A percentile compares a stretch with the other conserved stretches of the same genome.
Conservation (phyloP, 2,888 invertebrate genomes). For the Epinotia demarniana region DNA sequence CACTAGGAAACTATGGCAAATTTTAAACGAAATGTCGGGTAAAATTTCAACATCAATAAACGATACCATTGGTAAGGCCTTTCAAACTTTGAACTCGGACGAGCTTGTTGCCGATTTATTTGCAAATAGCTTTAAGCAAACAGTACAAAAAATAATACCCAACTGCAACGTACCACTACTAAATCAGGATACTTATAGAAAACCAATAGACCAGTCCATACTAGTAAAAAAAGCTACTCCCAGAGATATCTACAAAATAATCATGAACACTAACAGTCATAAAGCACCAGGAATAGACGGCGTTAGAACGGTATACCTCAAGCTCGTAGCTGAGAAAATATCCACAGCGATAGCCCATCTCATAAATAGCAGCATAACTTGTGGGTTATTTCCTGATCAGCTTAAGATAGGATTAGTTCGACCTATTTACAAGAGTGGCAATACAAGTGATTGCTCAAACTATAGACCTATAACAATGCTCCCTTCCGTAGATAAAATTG, state of each 20-base stretch:
- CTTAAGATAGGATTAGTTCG: too few relatives aligned
- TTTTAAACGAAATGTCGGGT: conserved; percentile 6
- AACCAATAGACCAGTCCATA: background rate
- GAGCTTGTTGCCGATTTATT: background rate
- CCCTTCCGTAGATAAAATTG: too few relatives aligned
- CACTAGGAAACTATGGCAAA: conserved; percentile 8
- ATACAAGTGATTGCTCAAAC: too few relatives aligned
- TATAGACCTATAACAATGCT: too few relatives aligned
- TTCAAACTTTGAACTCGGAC: background rate
- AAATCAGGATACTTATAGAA: background rate
- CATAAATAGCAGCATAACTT: too few relatives aligned
- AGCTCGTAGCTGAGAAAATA: too few relatives aligned
- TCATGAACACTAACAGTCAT: background rate
- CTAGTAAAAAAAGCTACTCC: background rate
- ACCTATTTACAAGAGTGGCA: too few relatives aligned
- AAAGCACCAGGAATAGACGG: conserved; percentile 35
- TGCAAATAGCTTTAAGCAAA: background rate
- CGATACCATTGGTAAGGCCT: background rate
- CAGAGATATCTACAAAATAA: background rate
- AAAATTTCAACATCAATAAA: background rate
- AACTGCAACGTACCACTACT: background rate
- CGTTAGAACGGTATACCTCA: too few relatives aligned
- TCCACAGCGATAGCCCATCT: too few relatives aligned
- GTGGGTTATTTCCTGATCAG: too few relatives aligned
- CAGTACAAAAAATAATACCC: background rate